Evolutionary conservation across 1,140 invertebrate genomes (phyloP), one percentile per base, ranked within the genome.

Genomic region (Euwallacea similis): DNA sequence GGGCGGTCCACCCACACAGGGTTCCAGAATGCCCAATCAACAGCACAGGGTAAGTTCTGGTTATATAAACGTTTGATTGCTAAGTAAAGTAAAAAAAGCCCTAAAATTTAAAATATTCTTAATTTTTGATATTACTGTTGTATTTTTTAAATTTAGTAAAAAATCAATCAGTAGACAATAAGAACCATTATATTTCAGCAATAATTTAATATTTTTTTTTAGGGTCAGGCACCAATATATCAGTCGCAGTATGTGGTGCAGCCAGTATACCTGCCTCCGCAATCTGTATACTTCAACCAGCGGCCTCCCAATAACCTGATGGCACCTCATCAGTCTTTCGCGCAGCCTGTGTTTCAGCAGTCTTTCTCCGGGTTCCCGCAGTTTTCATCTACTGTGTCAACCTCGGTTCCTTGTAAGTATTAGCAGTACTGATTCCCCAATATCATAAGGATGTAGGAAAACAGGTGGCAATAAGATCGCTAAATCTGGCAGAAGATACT

Each of bases 1-100:
- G 59, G 78, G 74, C 54, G 78, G 74, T 59, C 77, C 76, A 41
- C 66, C 73, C 47, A 80, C 60, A 64, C 78, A 79, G 76, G 41
- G 66, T 42, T 68, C 73, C 10, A 80, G 80, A 66, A 79, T 81
- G 76, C 59, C 78, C 46, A 79, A 75, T 44, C 74, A 78, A 67
- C 75, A 77, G 42, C 75, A 75, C 61, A 66, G 73, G 66, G 76
- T 79, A 74, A 74, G 75, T 74, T 15, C 42, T 42, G 47, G 42
- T 33, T 10, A 15, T 33, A 54, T 33, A 33, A 33, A 4, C 21
- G 4, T 33, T 2, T 33, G n/a, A 33, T 33, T 1, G 4, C 4
- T 33, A 33, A 33, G 21, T 33, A 33, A 33, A 4, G 4, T 33
- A 4, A 33, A 33, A 33, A 33, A 33, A 33, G 21, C 21, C 21